Base-by-base conservation (phyloP, 2,888 invertebrate genomes). In the Cryptops parisi region DNA sequence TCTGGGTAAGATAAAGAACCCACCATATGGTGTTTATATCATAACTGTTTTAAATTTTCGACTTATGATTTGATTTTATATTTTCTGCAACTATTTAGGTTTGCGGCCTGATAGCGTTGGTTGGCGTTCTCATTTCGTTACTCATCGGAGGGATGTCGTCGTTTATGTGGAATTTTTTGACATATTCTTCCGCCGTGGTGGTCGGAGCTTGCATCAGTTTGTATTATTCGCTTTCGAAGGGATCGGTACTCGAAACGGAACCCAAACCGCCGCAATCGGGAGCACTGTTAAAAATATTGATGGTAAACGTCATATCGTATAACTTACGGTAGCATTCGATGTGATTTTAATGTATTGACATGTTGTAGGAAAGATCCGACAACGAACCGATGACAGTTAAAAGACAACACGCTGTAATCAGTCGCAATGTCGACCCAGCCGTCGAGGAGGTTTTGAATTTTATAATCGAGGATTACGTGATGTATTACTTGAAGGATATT, bases 381-480 rank as follows among this genome's bases (percentile, higher is more conserved):
- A 47, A 23, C 24, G 2, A 47, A 25, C 3, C 15, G 2, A n/a
- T n/a, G 9, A 23, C 47, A 2, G 5, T 3, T 5, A 25, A 48
- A 48, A 52, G 39, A 25, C 52, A 44, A 38, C 5, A 6, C 3
- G 72, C 83, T n/a, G 77, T 86, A 63, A 83, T 85, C 69, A 84
- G 86, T 41, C 77, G 84, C 58, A 83, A 84, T 55, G 83, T 90
- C 38, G 90, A 90, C 64, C 79, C 82, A 62, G 80, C 86, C 59
- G 68, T 90, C 24, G 85, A 88, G 63, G 82, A 87, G 66, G 73
- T 90, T 40, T 75, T 89, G 60, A 87, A 89, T 67, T 78, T 84
- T 66, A 72, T 82, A 38, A 73, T 86, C 41, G 73, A 84, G 62
- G 89, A 90, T 68, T 88, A 84, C 71, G 76, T 90, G 56, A 72